Evolutionary conservation across 2,888 invertebrate species (phyloP).

Genomic region (Eilema depressum): DNA sequence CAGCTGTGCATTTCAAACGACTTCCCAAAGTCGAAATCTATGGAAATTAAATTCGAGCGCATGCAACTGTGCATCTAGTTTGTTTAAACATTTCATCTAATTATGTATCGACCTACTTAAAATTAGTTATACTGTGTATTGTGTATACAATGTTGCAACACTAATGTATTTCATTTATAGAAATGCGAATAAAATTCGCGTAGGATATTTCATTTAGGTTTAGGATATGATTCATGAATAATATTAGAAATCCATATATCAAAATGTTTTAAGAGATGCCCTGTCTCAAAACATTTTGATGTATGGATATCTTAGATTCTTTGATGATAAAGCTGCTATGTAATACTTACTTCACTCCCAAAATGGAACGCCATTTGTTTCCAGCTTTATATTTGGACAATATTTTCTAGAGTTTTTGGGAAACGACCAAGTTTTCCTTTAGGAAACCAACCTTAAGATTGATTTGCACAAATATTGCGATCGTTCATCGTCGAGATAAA

Average conservation of each 20-base stretch:
- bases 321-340: neutral
- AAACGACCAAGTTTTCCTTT: neutral
- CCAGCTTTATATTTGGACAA: neutral
- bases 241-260: neutral
- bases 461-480: neutral
- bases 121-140: conserved; percentile 26
- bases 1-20: conserved; percentile 4
- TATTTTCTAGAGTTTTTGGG: neutral
- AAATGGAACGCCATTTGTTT: neutral
- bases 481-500: neutral
- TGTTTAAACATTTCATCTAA: neutral
- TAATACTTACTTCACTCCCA: neutral
- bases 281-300: too few species aligned
- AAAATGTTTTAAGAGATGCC: neutral
- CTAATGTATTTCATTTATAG: neutral
- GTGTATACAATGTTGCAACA: neutral
- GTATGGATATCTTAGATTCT: too few species aligned
- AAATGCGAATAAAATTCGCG: neutral
- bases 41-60: neutral
- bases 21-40: neutral
- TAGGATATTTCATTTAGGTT: neutral
- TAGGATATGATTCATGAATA: neutral
- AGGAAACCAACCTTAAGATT: neutral
- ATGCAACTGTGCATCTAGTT: neutral
- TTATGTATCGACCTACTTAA: conserved; percentile 4